A percentile compares a stretch with the other conserved stretches of the same genome.
phyloP scores from a whole-genome alignment of 2,113 vertebrate species.

The Trichomycterus rosablanca region DNA sequence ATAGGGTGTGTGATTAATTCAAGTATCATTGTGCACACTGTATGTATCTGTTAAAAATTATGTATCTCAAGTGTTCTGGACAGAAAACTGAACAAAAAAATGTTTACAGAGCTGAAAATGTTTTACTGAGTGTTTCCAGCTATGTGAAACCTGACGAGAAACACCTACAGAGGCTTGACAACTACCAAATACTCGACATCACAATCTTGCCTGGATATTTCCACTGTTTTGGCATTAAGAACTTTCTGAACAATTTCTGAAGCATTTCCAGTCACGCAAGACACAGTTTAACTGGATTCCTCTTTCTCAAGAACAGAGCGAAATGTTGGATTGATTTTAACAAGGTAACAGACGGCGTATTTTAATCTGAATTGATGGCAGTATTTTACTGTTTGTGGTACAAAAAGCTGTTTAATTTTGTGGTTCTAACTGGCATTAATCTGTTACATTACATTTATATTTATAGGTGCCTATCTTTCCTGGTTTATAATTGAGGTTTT shows the following conservation, averaged over 20 bases:
- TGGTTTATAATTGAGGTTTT: no score
- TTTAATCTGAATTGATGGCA: neutral
- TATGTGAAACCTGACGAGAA: neutral
- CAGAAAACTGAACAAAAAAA: neutral
- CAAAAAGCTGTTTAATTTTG: neutral
- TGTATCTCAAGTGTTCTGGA: no score
- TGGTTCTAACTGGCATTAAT: slow-evolving; percentile 17
- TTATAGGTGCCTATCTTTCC: neutral
- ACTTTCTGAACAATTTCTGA: neutral
- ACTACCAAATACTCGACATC: neutral
- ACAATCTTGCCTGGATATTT: slow-evolving; percentile 1
- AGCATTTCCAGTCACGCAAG: neutral
- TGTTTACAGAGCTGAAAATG: neutral
- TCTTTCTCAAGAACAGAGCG: neutral
- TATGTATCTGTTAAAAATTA: no score
- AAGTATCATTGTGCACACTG: no score
- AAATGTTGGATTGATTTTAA: no score
- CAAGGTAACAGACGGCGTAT: neutral
- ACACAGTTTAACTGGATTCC: neutral
- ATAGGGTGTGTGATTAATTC: no score
- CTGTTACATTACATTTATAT: slow-evolving; percentile 8
- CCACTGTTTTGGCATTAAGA: neutral
- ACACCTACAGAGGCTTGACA: neutral
- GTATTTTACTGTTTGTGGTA: neutral
- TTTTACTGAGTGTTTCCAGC: neutral